Evolutionary conservation across 2,888 invertebrate genomes (phyloP).

Genomic region (Erebia ligea): DNA sequence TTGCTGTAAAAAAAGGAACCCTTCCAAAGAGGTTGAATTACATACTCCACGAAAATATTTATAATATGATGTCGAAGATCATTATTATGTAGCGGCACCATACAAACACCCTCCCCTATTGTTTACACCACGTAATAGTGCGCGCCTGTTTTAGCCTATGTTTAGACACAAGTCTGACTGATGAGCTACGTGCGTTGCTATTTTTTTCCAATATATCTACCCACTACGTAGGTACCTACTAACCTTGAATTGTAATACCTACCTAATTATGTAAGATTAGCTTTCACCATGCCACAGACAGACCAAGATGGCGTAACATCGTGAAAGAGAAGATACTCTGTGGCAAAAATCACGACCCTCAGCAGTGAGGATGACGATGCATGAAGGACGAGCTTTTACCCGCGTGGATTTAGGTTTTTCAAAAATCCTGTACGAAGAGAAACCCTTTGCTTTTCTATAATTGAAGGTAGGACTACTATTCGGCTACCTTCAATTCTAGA

Average conservation of each 20-base stretch:
- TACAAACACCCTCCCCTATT: neutral
- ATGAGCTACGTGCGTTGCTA: neutral
- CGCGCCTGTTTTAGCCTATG: slow-evolving; percentile 11
- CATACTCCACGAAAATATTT: too few relatives aligned
- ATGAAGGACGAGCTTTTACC: too few relatives aligned
- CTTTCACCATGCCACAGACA: too few relatives aligned
- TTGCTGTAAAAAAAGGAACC: neutral
- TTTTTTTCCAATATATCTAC: neutral
- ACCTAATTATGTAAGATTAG: too few relatives aligned
- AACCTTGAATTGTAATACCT: neutral
- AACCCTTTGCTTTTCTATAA: too few relatives aligned
- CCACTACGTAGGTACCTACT: neutral
- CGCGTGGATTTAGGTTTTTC: too few relatives aligned
- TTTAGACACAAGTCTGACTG: slow-evolving; percentile 8
- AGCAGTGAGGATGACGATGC: too few relatives aligned
- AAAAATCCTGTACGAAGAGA: neutral
- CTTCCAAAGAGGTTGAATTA: neutral
- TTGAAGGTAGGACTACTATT: too few relatives aligned
- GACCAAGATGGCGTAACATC: too few relatives aligned
- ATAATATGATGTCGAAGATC: neutral
- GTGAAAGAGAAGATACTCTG: too few relatives aligned
- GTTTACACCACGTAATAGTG: neutral
- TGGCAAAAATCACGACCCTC: too few relatives aligned
- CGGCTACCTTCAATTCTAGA: too few relatives aligned
- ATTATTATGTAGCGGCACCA: neutral